phyloP scores from a whole-genome alignment of 2,888 invertebrate species.

The Caenorhabditis becei region DNA sequence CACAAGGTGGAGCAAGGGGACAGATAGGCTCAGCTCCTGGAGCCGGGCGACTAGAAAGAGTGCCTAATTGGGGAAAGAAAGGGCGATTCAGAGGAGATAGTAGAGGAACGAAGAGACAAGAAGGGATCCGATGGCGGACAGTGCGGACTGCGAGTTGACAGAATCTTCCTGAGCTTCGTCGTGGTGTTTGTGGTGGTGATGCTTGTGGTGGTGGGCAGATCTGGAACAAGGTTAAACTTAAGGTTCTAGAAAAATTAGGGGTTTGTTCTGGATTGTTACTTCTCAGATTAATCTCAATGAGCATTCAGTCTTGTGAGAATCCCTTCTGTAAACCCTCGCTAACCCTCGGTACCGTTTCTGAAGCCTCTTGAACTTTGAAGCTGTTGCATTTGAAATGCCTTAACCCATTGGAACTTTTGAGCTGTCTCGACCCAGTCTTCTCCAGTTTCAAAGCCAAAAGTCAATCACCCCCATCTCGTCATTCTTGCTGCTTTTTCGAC shows the following conservation, averaged over 20 bases:
- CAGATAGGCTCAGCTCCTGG: slow-evolving; percentile 17
- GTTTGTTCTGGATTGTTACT: too few species aligned
- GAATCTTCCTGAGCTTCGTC: slow-evolving; percentile 41
- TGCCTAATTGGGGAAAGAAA: not conserved
- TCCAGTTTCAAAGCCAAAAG: slow-evolving; percentile 18
- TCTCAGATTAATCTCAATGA: too few species aligned
- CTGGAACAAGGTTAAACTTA: slow-evolving; percentile 7
- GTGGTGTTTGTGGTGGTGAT: slow-evolving; percentile 53
- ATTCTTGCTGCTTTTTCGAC: slow-evolving; percentile 24
- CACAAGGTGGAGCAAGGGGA: slow-evolving; percentile 39
- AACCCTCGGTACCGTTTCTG: not conserved
- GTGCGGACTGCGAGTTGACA: slow-evolving; percentile 27
- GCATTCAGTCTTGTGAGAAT: too few species aligned
- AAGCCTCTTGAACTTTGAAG: not conserved
- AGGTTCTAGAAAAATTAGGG: not conserved
- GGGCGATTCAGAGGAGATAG: slow-evolving; percentile 12
- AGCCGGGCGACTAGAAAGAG: slow-evolving; percentile 37
- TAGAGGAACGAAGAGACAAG: slow-evolving; percentile 25
- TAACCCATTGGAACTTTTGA: too few species aligned
- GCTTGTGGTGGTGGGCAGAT: slow-evolving; percentile 45
- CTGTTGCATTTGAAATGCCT: too few species aligned
- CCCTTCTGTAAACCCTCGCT: too few species aligned
- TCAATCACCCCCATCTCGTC: slow-evolving; percentile 18
- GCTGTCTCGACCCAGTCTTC: slow-evolving; percentile 5
- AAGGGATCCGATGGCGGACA: slow-evolving; percentile 27